A percentile compares a stretch with the other conserved stretches of the same genome.
These are phyloP conservation scores for Picathartes gymnocephalus DNA, from an alignment of 2,113 vertebrate genomes.

Conservation along the genomic window DNA sequence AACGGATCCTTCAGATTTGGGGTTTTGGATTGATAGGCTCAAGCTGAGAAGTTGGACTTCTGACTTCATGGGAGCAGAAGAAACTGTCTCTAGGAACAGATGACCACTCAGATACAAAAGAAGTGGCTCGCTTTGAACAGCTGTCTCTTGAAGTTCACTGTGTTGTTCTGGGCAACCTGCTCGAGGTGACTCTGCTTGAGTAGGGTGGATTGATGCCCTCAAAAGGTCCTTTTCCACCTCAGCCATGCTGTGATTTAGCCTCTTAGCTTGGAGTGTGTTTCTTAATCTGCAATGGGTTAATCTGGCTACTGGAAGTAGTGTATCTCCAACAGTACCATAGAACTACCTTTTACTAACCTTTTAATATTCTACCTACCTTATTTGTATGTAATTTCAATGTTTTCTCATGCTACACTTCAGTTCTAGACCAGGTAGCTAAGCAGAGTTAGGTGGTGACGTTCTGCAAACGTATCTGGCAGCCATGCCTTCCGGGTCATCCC, in stretches of 20 bases:
- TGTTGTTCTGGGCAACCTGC: not conserved
- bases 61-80: not conserved
- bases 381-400: not conserved
- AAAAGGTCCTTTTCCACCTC: not conserved
- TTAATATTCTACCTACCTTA: not conserved
- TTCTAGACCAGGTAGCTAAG: not conserved
- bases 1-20: not conserved
- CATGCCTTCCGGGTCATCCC: not conserved
- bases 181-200: not conserved
- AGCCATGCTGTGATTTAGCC: not conserved
- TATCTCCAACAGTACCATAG: not conserved
- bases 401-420: not conserved
- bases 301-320: not conserved
- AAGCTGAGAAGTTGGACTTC: not conserved
- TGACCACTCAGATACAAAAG: not conserved
- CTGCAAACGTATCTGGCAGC: not conserved
- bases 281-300: not conserved
- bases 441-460: not conserved
- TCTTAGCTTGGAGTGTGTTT: not conserved
- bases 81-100: not conserved
- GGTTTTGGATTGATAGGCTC: conserved; percentile 26
- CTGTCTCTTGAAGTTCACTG: not conserved
- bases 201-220: accelerated
- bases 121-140: not conserved
- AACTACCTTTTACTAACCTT: not conserved